Conservation (phyloP, 2,888 invertebrate genomes). For the Ornithoptera priamus region DNA sequence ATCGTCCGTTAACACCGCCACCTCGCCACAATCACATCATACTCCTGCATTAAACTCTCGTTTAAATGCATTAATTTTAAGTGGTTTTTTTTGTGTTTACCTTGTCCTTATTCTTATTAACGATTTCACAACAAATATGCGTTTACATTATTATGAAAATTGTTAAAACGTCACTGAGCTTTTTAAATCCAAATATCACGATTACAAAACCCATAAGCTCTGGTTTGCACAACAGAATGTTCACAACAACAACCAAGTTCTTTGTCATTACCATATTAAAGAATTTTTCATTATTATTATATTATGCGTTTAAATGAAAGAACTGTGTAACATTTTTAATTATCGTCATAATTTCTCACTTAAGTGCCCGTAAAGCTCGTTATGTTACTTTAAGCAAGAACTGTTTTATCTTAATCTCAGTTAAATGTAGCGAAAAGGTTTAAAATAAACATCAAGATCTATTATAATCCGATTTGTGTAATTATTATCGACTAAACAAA, state of each 20-base stretch:
- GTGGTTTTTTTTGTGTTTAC: slow-evolving; percentile 9
- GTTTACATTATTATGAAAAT: background rate
- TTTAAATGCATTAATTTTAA: slow-evolving; percentile 10
- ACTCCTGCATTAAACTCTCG: slow-evolving; percentile 4
- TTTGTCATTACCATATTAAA: background rate
- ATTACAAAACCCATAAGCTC: background rate
- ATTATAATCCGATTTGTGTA: background rate
- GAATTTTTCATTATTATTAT: background rate
- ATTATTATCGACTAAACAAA: no score
- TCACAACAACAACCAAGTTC: background rate
- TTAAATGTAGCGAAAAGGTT: background rate
- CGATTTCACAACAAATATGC: background rate
- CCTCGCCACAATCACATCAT: background rate
- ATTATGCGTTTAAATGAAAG: background rate
- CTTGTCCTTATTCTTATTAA: slow-evolving; percentile 23
- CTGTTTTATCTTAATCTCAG: background rate
- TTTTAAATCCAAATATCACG: no score
- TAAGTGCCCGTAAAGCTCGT: background rate
- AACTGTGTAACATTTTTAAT: background rate
- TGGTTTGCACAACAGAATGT: background rate
- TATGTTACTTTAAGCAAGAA: background rate
- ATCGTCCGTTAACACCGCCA: slow-evolving; percentile 12
- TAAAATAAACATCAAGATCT: no score
- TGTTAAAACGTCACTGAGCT: background rate
- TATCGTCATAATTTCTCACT: background rate